Evolutionary conservation across 2,113 vertebrate genomes (phyloP).

Genomic region (Entelurus aequoreus): DNA sequence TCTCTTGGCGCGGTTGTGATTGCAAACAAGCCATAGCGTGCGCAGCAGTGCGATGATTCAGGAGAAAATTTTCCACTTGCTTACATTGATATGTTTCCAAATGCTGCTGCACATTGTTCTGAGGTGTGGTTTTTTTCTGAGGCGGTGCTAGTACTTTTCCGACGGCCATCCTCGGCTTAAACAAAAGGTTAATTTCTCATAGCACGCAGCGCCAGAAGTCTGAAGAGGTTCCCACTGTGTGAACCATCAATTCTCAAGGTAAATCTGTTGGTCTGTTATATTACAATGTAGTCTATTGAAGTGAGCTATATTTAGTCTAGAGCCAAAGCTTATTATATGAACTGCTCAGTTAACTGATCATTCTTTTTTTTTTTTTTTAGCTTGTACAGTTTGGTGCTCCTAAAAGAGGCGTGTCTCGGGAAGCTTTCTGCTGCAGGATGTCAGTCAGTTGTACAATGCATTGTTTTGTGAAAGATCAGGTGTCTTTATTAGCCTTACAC

Average conservation of each 20-base stretch:
- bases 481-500: background rate
- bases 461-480: background rate
- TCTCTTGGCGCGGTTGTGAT: too few relatives aligned
- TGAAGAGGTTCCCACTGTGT: background rate
- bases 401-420: background rate
- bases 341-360: too few relatives aligned
- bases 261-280: background rate
- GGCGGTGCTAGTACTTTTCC: conserved; percentile 56
- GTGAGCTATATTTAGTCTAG: too few relatives aligned
- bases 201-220: background rate
- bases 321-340: too few relatives aligned
- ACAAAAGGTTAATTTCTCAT: conserved; percentile 5
- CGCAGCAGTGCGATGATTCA: background rate
- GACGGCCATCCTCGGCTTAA: conserved; percentile 3
- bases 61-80: conserved; percentile 22
- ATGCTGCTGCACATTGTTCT: conserved; percentile 26
- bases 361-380: background rate
- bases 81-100: conserved; percentile 1
- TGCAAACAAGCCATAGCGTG: background rate
- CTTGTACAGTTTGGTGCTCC: background rate
- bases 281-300: background rate
- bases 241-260: conserved; percentile 24
- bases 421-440: background rate
- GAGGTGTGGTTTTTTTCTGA: background rate
- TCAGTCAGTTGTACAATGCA: conserved; percentile 7